Evolutionary conservation across 2,113 vertebrate species (phyloP), one percentile per base, ranked within the genome.

Genomic region (Lamprologus lemairii): DNA sequence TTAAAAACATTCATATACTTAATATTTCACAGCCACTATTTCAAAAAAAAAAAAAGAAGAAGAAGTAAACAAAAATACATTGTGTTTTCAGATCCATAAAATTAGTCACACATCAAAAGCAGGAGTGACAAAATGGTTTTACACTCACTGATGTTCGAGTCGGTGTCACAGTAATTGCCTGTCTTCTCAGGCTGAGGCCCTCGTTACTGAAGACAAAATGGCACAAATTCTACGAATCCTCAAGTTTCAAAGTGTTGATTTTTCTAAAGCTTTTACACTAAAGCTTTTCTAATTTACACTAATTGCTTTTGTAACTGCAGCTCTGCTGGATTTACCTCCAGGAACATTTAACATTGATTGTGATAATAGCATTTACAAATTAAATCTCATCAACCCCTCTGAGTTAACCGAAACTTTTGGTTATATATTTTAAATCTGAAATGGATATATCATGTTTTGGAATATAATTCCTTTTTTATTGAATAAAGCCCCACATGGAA

Each of bases 401-500:
- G 47, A 85, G 23, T 68, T 37, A 86, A 42, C 23, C 1, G 17
- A 85, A 90, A 87, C 57, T 28, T 92, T 78, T 71, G 17, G 17
- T 49, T 51, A 14, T 60, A 17, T 45, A 71, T 68, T 86, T 68
- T 19, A 14, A 37, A 53, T 51, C 83, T 87, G 42, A 83, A 93
- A 83, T 88, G 23, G 84, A 86, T 80, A 73, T 45, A 78, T 78
- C 33, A 84, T 42, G 35, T 81, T 82, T 82, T 87, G 81, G 75
- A 91, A 88, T 42, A 45, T 60, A 81, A 45, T 82, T 71, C n/a
- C 19, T 65, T n/a, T 65, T 9, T 88, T 86, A 92, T 58, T 80
- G 16, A 75, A 87, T 88, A 68, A 90, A 75, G 80, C 4, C 57
- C 54, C 82, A 63, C 87, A 49, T 79, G 81, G 85, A 82, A 90